Base-by-base conservation (phyloP, 2,888 invertebrate species). In the Gymnoscelis rufifasciata region DNA sequence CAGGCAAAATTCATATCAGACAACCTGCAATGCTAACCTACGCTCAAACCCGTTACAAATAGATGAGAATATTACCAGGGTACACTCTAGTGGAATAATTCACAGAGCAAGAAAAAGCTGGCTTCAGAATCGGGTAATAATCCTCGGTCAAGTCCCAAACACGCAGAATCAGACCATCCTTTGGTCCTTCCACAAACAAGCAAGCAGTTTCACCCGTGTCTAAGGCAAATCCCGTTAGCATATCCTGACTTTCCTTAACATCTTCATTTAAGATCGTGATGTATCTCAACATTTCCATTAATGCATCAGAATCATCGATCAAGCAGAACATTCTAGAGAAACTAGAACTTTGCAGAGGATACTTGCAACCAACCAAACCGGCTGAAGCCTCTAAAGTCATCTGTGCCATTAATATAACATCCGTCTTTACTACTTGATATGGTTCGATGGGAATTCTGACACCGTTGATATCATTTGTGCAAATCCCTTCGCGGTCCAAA, bases 381-480 rank as follows among this genome's bases (percentile, higher is more conserved):
- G 86, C 57, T 7, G 78, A 77, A n/a, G 74, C 70, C 58, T 80
- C 75, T 28, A 88, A 54, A 23, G 68, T 66, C 83, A 87, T 87
- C 56, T 87, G 81, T 1, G 86, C 70, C 49, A 75, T 59, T 48
- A 86, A 57, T 29, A 86, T 60, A 0, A 73, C 48, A 4, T 64
- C 58, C 12, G 79, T 56, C 28, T 70, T 73, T 14, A 86, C 68
- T 1, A 73, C 31, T 26, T 73, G 38, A 7, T 63, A 46, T 0
- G 78, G 72, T 15, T 43, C 57, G 0, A 69, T n/a, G 2, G 58
- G 46, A 11, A 45, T 44, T 58, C 71, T 60, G 7, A 82, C 62
- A 23, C 56, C 69, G 60, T 87, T 86, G 4, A 83, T 66, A 52
- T 86, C 83, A 50, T 86, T 87, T 1, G 84, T 83, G 50, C 84